These are phyloP conservation scores for Pecten maximus DNA, from an alignment of 2,888 invertebrate genomes.

Conservation along the genomic window DNA sequence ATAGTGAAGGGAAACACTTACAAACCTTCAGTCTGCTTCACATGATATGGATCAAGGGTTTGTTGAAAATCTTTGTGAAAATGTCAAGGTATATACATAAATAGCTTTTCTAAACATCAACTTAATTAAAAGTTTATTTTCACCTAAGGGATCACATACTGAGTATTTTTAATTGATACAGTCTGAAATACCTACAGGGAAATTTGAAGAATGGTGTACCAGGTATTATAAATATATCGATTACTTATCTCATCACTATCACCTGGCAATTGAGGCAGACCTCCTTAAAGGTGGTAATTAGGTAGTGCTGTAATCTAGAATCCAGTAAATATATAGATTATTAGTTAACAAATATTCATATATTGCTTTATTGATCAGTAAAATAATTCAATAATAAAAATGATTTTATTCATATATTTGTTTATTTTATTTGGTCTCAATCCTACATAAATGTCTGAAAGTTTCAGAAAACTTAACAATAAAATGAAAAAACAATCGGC, in stretches of 20 bases:
- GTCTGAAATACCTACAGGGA: background rate
- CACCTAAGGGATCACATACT: background rate
- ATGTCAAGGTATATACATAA: no score
- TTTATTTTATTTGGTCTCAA: background rate
- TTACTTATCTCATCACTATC: background rate
- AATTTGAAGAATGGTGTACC: background rate
- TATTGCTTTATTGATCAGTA: background rate
- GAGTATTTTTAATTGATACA: background rate
- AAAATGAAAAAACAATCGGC: no score
- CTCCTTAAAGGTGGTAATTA: no score
- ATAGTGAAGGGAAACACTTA: no score
- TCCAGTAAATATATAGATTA: background rate
- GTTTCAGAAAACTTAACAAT: no score
- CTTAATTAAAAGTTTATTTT: background rate
- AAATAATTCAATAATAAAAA: background rate
- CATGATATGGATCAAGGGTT: no score
- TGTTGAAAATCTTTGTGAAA: no score
- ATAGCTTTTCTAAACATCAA: no score
- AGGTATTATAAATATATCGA: background rate
- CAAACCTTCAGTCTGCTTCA: no score
- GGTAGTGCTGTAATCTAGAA: no score
- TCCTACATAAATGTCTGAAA: no score
- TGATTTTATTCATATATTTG: background rate
- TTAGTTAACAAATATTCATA: background rate
- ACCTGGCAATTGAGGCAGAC: background rate